Evolutionary conservation across 2,797 vertebrate genomes (phyloP), one percentile per base, ranked within the genome.

Genomic region (Cyclura pinguis): DNA sequence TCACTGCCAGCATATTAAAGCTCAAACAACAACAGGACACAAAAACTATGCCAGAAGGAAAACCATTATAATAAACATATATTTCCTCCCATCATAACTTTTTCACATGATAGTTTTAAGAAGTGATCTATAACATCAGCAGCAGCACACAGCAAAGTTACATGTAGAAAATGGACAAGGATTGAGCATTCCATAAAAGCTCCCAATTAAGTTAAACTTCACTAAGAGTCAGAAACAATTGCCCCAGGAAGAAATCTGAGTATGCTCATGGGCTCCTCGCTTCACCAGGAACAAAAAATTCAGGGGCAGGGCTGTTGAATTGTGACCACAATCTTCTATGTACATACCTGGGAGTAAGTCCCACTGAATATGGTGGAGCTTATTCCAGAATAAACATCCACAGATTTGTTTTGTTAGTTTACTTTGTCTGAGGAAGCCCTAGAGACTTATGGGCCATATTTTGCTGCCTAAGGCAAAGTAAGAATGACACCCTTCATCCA

Each of bases 21-120:
- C 52, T 83, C 35, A 47, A 69, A 38, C 24, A 57, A 42, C 35
- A 82, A 88, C 27, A 88, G 72, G 87, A 88, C 50, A 32, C 35
- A 62, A 59, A n/a, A 59, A 83, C 35, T 22, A 59, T n/a, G 67
- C 85, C 57, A 73, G 42, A 55, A 6, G 64, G 42, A 57, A 88
- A 42, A 38, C 27, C 59, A 38, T 57, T 59, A 29, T 55, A 16
- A 32, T 29, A 83, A 74, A 74, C 52, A 74, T 3, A 27, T 1
- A 6, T 4, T 10, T 38, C 20, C 12, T 87, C 62, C 38, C 62
- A n/a, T 64, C 29, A 29, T 42, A 77, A 35, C n/a, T 38, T 67
- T 69, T 69, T 88, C 22, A 3, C 86, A 72, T 7, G 24, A 32
- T 59, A 18, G 6, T 47, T 62, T 59, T 32, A 59, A 13, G 64